These are phyloP conservation scores for Tiphia femorata DNA, from an alignment of 2,888 invertebrate species.

Conservation along the genomic window DNA sequence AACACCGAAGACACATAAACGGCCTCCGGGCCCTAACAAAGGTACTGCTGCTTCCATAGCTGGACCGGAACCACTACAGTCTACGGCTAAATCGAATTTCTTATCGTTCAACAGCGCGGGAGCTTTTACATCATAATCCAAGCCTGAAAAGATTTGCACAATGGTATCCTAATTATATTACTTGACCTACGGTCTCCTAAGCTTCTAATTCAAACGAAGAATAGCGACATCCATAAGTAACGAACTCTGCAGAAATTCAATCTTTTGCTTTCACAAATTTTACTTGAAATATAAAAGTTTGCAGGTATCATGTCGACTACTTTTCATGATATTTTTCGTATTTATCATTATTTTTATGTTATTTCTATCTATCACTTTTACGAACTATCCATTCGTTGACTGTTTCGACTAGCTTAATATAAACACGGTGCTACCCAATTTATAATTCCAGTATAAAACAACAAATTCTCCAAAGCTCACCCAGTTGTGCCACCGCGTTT, in stretches of 20 bases:
- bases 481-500: conserved; percentile 52
- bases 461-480: too few species aligned
- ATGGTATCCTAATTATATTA: too few species aligned
- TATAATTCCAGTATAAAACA: too few species aligned
- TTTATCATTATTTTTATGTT: not conserved
- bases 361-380: conserved; percentile 8
- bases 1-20: conserved; percentile 79
- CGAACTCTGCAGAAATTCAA: too few species aligned
- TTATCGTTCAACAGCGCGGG: conserved; percentile 73
- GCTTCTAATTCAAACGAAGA: too few species aligned
- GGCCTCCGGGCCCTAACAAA: conserved; percentile 74
- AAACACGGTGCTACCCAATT: too few species aligned
- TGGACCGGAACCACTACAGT: conserved; percentile 80
- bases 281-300: not conserved
- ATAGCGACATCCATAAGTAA: too few species aligned
- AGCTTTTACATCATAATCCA: conserved; percentile 73
- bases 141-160: conserved; percentile 74
- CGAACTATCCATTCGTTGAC: too few species aligned
- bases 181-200: too few species aligned
- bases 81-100: conserved; percentile 77
- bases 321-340: not conserved
- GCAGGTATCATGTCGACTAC: not conserved
- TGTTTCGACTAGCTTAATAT: too few species aligned
- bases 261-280: not conserved
- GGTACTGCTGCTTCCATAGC: conserved; percentile 77